These are phyloP conservation scores for Yponomeuta malinellus DNA, from an alignment of 2,888 invertebrate species.

Conservation along the genomic window DNA sequence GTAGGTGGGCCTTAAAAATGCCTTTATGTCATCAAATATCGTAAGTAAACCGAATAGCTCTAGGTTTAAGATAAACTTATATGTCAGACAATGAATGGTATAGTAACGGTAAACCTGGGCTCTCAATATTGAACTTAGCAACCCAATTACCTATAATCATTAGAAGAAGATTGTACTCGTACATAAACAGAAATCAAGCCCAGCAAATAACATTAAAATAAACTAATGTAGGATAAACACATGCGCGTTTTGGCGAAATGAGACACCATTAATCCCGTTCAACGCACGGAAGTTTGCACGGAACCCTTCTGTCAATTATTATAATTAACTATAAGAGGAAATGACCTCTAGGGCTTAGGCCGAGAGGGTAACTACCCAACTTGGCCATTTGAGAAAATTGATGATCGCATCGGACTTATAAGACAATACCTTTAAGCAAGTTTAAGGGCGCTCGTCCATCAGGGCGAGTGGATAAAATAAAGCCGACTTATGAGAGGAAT, in stretches of 20 bases:
- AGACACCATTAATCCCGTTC: neutral
- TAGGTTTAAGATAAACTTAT: too few species aligned
- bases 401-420: conserved; percentile 49
- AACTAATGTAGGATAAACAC: neutral
- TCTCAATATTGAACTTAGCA: too few species aligned
- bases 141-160: too few species aligned
- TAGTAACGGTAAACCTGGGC: too few species aligned
- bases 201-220: too few species aligned
- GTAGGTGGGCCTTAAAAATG: too few species aligned
- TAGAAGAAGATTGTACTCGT: too few species aligned
- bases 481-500: too few species aligned
- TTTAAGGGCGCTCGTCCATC: neutral
- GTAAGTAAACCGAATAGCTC: too few species aligned
- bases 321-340: conserved; percentile 72
- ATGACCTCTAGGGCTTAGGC: conserved; percentile 65
- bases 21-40: too few species aligned
- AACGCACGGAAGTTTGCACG: conserved; percentile 3
- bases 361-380: conserved; percentile 51
- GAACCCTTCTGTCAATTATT: conserved; percentile 63
- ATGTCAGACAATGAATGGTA: too few species aligned
- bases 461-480: neutral
- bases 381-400: conserved; percentile 64
- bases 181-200: too few species aligned
- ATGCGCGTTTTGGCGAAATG: neutral
- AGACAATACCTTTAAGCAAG: conserved; percentile 10